Evolutionary conservation across 2,888 invertebrate species (phyloP).

Genomic region (Troides oblongomaculatus): DNA sequence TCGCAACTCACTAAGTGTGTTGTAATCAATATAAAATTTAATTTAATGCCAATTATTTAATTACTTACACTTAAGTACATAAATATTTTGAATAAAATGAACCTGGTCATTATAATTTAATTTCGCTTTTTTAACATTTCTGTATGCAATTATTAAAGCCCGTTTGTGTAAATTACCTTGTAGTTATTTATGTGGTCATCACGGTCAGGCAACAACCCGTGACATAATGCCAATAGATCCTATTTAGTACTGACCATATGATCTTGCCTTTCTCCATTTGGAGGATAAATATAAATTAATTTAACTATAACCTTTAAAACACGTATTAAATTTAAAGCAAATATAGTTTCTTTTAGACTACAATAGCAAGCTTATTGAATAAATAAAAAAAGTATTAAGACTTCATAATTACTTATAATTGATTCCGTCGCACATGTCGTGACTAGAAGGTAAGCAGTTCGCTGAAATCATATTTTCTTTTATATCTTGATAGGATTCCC

Average conservation of each 20-base stretch:
- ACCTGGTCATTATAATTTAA: too few relatives aligned
- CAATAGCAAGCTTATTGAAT: too few relatives aligned
- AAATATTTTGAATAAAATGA: too few relatives aligned
- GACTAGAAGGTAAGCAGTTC: constrained; percentile 84
- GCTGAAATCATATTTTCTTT: constrained; percentile 79
- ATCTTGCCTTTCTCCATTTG: constrained; percentile 8
- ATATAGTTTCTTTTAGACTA: too few relatives aligned
- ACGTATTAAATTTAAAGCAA: not conserved
- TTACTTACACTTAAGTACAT: too few relatives aligned
- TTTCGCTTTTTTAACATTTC: too few relatives aligned
- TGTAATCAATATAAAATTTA: too few relatives aligned
- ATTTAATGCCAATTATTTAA: too few relatives aligned
- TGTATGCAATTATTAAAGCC: too few relatives aligned
- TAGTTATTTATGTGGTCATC: constrained; percentile 1
- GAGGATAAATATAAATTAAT: not conserved
- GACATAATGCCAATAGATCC: not conserved
- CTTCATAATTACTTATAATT: constrained; percentile 80
- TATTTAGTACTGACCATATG: not conserved
- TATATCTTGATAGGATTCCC: constrained; percentile 80
- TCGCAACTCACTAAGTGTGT: too few relatives aligned
- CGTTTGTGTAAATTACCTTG: not conserved
- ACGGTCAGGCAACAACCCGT: not conserved
- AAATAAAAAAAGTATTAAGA: not conserved
- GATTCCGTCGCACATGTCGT: constrained; percentile 84
- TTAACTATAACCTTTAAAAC: constrained; percentile 2